A percentile compares a stretch with the other conserved stretches of the same genome.
These are phyloP conservation scores for Oriolus oriolus DNA, from an alignment of 2,113 vertebrate genomes.

Conservation along the genomic window DNA sequence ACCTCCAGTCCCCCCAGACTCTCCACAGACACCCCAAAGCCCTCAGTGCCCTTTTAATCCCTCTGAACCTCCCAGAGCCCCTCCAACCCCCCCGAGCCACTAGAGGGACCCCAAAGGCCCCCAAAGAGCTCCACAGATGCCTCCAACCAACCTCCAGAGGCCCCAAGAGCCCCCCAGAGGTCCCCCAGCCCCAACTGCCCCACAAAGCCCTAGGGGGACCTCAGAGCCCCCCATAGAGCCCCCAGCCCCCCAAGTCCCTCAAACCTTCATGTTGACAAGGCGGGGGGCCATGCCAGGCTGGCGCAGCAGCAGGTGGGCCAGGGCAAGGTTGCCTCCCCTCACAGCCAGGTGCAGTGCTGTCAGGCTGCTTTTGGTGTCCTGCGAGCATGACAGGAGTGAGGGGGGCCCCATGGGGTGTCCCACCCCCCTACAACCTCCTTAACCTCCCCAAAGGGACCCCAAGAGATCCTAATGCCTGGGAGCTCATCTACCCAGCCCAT, in stretches of 20 bases:
- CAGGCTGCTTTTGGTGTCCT: constrained; percentile 6
- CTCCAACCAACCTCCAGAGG: background rate
- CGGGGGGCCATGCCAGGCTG: background rate
- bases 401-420: background rate
- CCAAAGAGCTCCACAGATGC: background rate
- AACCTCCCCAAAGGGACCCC: background rate
- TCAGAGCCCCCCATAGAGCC: too few relatives aligned
- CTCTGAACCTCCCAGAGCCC: background rate
- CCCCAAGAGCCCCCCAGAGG: background rate
- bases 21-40: background rate
- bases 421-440: background rate
- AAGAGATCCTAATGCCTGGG: background rate
- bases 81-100: accelerated
- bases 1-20: background rate
- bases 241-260: background rate
- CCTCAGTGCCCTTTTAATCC: background rate
- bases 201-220: background rate
- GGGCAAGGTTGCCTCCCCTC: background rate
- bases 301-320: background rate
- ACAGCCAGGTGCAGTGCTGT: background rate
- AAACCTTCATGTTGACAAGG: background rate
- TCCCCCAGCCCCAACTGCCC: background rate
- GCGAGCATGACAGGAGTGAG: background rate
- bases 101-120: background rate
- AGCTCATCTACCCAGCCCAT: background rate